Conservation (phyloP, 2,797 vertebrate genomes). For the Chloroceryle amazona region DNA sequence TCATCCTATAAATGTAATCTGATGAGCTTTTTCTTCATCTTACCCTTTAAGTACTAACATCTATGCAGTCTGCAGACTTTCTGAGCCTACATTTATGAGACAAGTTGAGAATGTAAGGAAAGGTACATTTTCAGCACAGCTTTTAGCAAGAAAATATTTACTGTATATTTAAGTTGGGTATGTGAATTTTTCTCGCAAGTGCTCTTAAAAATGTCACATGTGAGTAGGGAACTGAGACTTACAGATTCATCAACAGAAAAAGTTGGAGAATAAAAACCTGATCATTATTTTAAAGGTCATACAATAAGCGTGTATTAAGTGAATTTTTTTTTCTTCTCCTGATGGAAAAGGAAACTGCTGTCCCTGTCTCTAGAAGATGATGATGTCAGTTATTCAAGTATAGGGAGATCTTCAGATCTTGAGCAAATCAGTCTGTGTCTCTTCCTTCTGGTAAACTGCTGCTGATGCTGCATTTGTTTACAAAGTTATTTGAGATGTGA, state of each 20-base stretch:
- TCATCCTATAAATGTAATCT: neutral
- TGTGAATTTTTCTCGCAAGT: neutral
- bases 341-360: neutral
- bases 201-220: neutral
- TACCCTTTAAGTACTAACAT: neutral
- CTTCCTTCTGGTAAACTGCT: neutral
- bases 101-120: neutral
- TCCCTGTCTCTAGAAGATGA: neutral
- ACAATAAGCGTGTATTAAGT: neutral
- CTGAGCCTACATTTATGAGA: neutral
- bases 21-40: neutral
- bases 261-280: neutral
- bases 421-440: neutral
- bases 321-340: neutral
- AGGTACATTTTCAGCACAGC: neutral
- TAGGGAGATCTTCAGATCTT: neutral
- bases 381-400: neutral
- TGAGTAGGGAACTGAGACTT: neutral
- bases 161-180: rapidly evolving
- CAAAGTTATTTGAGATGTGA: neutral
- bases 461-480: neutral
- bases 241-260: neutral
- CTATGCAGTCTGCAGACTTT: neutral
- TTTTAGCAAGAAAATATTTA: neutral
- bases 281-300: rapidly evolving